Conservation (phyloP, 2,888 invertebrate genomes). For the Cloeon dipterum region DNA sequence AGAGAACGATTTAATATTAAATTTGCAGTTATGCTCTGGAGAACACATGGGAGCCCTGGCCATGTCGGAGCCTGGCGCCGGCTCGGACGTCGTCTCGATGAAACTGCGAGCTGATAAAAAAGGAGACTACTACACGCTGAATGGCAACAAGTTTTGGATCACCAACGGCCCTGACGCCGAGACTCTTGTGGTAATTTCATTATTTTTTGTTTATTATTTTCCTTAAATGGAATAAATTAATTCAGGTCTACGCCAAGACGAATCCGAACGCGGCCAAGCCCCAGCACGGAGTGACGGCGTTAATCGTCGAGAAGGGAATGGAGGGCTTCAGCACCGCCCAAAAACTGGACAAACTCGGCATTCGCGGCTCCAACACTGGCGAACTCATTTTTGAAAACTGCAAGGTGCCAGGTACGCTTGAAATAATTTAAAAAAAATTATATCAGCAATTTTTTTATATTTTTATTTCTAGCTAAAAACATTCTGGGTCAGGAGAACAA, state of each 20-base stretch:
- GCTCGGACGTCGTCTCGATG: slow-evolving; percentile 97
- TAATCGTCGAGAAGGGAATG: slow-evolving; percentile 72
- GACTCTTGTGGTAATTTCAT: slow-evolving; percentile 63
- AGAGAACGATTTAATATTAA: neutral
- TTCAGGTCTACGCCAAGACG: slow-evolving; percentile 84
- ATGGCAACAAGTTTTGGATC: slow-evolving; percentile 98
- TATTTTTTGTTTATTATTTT: no score
- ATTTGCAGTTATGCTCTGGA: slow-evolving; percentile 58
- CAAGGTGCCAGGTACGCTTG: slow-evolving; percentile 54
- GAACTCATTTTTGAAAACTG: slow-evolving; percentile 94
- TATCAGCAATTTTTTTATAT: no score
- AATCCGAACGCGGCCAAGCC: slow-evolving; percentile 35
- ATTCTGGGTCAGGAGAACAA: slow-evolving; percentile 34
- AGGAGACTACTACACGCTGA: slow-evolving; percentile 76
- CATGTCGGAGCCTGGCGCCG: slow-evolving; percentile 86
- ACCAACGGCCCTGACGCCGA: slow-evolving; percentile 97
- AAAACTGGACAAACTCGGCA: slow-evolving; percentile 91
- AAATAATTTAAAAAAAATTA: no score
- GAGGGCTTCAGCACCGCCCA: slow-evolving; percentile 73
- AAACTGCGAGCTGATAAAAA: slow-evolving; percentile 69
- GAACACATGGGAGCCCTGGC: slow-evolving; percentile 87
- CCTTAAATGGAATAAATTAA: no score
- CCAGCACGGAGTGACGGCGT: slow-evolving; percentile 84
- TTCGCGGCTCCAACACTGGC: slow-evolving; percentile 89
- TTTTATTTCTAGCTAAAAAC: slow-evolving; percentile 20